Evolutionary conservation across 30 jellyfish, hydroid and myxozoan species (phyloP), one percentile per base, ranked within the genome.

Genomic region (Aurelia coerulea): DNA sequence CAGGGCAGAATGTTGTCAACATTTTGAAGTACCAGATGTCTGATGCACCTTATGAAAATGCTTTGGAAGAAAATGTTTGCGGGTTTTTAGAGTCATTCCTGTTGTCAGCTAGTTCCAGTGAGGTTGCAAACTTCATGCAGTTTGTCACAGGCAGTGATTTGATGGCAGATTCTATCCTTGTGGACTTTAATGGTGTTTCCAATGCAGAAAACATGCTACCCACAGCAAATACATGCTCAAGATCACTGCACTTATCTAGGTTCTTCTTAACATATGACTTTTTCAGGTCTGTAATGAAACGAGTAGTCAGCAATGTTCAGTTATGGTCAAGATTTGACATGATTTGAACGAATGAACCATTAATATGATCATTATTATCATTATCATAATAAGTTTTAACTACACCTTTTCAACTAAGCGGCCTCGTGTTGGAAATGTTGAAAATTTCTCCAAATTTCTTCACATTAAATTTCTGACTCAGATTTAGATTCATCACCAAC

Each of bases 71-170:
- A 60, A 60, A 60, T 17, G 69, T 60, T 17, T 3, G 34, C 12
- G 69, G 69, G 34, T 60, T 60, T 5, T 60, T 60, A 0, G 69
- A 60, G 34, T 60, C 69, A 1, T 60, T 60, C 69, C 31, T 60
- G 31, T 32, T 17, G 69, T 60, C 69, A 3, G 34, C 34, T 17
- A 17, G 34, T 60, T 23, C 69, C 1, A 60, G 34, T 15, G 69
- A 60, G 34, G 31, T 60, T 15, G 58, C 78, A 15, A 32, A n/a
- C 52, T 16, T 68, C 78, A n/a, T 33, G 58, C 56, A 39, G 29
- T 33, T 68, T 39, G 58, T 68, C 29, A 68, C 50, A 31, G 78
- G 78, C 12, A 68, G 52, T 33, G 78, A 68, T n/a, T 31, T 68
- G 78, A 32, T 32, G 39, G 9, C 52, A 15, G 78, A 68, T n/a